These are phyloP conservation scores for Pocillopora meandrina DNA, from an alignment of 92 coral and sea anemone species.

Conservation along the genomic window DNA sequence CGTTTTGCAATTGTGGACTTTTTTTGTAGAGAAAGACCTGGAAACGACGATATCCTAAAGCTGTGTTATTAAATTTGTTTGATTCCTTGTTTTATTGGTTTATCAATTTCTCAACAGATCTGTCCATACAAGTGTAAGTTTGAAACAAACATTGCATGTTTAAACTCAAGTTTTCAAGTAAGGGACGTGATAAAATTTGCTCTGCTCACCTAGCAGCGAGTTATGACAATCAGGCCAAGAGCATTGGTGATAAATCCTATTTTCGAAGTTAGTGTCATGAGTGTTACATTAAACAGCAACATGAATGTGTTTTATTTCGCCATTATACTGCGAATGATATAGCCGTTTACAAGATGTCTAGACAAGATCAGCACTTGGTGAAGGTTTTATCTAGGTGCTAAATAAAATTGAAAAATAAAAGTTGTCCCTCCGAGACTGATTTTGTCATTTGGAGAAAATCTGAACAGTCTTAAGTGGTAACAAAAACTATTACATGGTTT, in stretches of 20 bases:
- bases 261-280: neutral
- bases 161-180: neutral
- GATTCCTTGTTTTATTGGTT: no score
- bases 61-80: no score
- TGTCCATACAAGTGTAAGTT: no score
- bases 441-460: neutral
- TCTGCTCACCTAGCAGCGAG: no score
- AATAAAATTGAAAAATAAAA: neutral
- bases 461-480: neutral
- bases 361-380: slow-evolving; percentile 14
- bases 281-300: slow-evolving; percentile 8
- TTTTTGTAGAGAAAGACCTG: no score
- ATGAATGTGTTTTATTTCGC: neutral
- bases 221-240: neutral
- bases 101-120: neutral
- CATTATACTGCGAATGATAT: neutral
- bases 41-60: no score
- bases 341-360: neutral
- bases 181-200: slow-evolving; percentile 1
- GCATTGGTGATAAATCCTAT: neutral
- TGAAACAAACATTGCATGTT: neutral
- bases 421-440: neutral
- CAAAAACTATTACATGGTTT: no score
- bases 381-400: neutral
- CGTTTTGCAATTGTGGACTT: no score